A percentile compares a stretch with the other conserved stretches of the same genome.
Conservation (phyloP, 2,113 vertebrate species). For the Grammomys dolichurus region DNA sequence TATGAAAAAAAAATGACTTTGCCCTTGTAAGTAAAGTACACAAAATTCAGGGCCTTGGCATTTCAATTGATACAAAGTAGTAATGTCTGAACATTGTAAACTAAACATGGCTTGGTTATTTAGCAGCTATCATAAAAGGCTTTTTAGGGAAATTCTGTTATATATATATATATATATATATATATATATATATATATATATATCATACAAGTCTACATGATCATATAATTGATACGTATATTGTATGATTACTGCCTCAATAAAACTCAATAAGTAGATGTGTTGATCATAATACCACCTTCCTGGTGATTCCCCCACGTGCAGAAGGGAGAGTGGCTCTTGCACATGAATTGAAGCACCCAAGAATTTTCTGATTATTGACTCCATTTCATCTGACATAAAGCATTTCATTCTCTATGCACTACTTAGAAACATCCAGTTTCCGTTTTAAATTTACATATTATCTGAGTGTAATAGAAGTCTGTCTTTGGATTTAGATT, state of each 20-base stretch:
- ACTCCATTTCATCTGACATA: neutral
- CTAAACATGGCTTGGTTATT: neutral
- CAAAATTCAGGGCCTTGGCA: neutral
- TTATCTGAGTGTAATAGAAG: neutral
- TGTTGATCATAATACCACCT: neutral
- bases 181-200: neutral
- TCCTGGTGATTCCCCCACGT: neutral
- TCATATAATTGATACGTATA: neutral
- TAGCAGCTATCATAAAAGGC: neutral
- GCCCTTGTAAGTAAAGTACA: neutral
- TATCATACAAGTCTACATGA: neutral
- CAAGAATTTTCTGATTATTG: neutral
- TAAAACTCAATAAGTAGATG: neutral
- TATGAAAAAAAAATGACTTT: constrained; percentile 20
- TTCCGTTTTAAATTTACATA: neutral
- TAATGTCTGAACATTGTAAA: constrained; percentile 10
- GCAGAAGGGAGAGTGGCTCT: neutral
- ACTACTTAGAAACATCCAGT: neutral
- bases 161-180: neutral
- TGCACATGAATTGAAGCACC: neutral
- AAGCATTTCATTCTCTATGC: neutral
- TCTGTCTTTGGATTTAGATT: neutral
- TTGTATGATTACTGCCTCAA: neutral
- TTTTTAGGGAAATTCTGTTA: neutral
- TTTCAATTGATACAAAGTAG: neutral